Conservation (phyloP, 2,797 vertebrate species). For the Kryptolebias ocellatus region DNA sequence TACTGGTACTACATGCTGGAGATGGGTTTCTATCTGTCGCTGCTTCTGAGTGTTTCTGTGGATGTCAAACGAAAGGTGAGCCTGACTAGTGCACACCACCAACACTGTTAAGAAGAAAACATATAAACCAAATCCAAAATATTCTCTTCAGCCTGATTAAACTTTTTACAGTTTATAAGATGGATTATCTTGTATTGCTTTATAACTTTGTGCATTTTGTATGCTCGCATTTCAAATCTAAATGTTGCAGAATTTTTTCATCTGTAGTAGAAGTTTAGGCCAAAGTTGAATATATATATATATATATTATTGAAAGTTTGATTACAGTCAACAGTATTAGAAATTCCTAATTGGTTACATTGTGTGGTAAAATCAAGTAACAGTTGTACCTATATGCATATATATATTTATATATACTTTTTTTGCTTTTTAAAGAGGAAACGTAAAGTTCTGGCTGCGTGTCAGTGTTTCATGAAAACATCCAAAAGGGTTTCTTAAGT, state of each 20-base stretch:
- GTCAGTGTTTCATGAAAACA: too few species aligned
- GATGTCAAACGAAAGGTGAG: constrained; percentile 94
- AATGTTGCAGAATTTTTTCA: constrained; percentile 2
- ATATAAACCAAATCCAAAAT: not conserved
- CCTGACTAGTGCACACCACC: not conserved
- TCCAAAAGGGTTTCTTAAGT: too few species aligned
- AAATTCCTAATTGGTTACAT: too few species aligned
- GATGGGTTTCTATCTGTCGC: constrained; percentile 90
- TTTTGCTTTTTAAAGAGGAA: too few species aligned
- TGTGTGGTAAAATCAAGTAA: too few species aligned
- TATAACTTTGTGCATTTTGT: constrained; percentile 22
- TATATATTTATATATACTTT: too few species aligned
- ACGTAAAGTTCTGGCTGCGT: too few species aligned
- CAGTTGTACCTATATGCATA: too few species aligned
- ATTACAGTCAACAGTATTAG: too few species aligned
- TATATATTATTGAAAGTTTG: too few species aligned
- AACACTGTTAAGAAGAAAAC: not conserved
- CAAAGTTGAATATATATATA: too few species aligned
- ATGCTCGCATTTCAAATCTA: constrained; percentile 16
- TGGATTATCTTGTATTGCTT: constrained; percentile 43
- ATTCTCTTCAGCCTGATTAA: too few species aligned
- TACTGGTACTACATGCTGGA: constrained; percentile 93
- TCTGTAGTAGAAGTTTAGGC: not conserved
- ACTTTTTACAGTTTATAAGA: constrained; percentile 10
- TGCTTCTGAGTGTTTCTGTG: constrained; percentile 89